Percentiles rank a stretch among this genome's conserved stretches.
Evolutionary conservation across 2,797 vertebrate species (phyloP).

Genomic region (Acanthis flammea): DNA sequence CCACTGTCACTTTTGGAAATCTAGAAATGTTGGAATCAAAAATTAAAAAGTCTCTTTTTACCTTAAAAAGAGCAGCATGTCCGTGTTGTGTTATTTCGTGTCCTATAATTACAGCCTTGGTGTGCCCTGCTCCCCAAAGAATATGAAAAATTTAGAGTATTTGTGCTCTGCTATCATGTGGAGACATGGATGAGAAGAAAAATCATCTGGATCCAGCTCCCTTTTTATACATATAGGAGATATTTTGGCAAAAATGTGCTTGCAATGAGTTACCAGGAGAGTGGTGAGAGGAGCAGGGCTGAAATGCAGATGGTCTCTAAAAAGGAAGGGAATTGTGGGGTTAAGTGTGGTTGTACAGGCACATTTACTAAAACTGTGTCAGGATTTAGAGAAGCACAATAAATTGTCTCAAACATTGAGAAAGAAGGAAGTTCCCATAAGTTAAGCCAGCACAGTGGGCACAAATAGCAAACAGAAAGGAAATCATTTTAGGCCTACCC

Average conservation of each 20-base stretch:
- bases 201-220: neutral
- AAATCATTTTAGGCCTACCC: rapidly evolving
- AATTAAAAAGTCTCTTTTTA: too few species aligned
- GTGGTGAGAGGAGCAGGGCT: neutral
- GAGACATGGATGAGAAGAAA: neutral
- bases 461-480: neutral
- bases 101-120: too few species aligned
- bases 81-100: too few species aligned
- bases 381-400: neutral
- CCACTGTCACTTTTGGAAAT: too few species aligned
- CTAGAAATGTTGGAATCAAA: too few species aligned
- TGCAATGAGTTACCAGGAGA: rapidly evolving
- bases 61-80: too few species aligned
- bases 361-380: neutral
- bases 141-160: neutral
- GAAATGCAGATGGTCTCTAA: neutral
- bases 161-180: neutral
- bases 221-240: neutral
- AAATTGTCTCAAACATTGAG: neutral
- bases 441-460: too few species aligned
- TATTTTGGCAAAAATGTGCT: neutral
- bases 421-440: neutral
- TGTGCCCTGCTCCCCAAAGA: neutral
- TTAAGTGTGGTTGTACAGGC: neutral
- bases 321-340: neutral